phyloP scores from a whole-genome alignment of 2,888 invertebrate species.

The Andrena praecox region DNA sequence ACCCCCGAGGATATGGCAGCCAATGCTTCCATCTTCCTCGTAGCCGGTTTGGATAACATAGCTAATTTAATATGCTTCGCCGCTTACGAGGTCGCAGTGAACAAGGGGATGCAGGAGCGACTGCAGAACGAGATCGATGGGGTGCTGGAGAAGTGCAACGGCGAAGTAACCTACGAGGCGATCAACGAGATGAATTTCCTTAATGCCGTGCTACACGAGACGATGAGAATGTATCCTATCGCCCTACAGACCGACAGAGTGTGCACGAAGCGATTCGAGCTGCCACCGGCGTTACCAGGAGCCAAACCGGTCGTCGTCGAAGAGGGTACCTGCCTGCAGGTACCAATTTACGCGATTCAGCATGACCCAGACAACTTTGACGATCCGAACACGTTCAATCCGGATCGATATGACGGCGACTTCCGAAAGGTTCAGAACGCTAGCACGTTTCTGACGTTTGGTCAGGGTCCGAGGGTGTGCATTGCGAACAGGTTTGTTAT shows the following conservation, averaged over 20 bases:
- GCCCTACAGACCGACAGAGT: slow-evolving; percentile 85
- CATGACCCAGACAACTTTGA: slow-evolving; percentile 84
- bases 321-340: slow-evolving; percentile 78
- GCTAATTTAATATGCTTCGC: slow-evolving; percentile 75
- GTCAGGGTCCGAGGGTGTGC: slow-evolving; percentile 80
- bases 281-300: slow-evolving; percentile 79
- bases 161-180: slow-evolving; percentile 72
- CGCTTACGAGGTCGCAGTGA: slow-evolving; percentile 73
- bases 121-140: slow-evolving; percentile 78
- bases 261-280: slow-evolving; percentile 85
- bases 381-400: slow-evolving; percentile 85
- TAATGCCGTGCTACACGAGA: slow-evolving; percentile 79
- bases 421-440: slow-evolving; percentile 78
- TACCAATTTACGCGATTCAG: slow-evolving; percentile 84
- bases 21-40: slow-evolving; percentile 84
- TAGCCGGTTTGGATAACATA: slow-evolving; percentile 80
- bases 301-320: slow-evolving; percentile 67
- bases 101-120: slow-evolving; percentile 74
- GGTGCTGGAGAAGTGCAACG: slow-evolving; percentile 60
- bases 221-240: slow-evolving; percentile 79
- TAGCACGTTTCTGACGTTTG: slow-evolving; percentile 79
- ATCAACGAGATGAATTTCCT: slow-evolving; percentile 76
- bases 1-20: slow-evolving; percentile 83
- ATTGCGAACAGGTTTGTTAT: slow-evolving; percentile 76
- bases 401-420: slow-evolving; percentile 83